phyloP scores from a whole-genome alignment of 2,113 vertebrate species.

The Ceratotherium simum region DNA sequence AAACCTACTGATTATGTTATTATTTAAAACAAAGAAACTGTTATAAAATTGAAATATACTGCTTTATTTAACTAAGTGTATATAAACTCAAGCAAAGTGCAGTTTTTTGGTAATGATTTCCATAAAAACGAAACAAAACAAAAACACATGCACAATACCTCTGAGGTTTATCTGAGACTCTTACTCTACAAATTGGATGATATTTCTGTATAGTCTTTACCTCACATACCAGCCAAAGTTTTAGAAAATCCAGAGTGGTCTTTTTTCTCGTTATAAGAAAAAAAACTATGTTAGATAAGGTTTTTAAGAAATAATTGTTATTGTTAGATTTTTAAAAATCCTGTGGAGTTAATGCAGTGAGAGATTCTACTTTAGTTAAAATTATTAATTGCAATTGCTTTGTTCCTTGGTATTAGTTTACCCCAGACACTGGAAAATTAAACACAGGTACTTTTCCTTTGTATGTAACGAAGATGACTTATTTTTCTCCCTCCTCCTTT shows the following conservation, averaged over 20 bases:
- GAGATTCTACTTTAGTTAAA: background rate
- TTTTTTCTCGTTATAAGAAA: background rate
- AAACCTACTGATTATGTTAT: background rate
- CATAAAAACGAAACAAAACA: background rate
- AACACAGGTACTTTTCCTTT: background rate
- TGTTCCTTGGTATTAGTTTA: background rate
- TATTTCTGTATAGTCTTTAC: background rate
- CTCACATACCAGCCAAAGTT: background rate
- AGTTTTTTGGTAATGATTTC: background rate
- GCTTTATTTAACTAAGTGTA: background rate
- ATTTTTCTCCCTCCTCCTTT: constrained; percentile 53
- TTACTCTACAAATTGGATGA: background rate
- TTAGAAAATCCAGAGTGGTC: background rate
- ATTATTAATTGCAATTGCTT: background rate
- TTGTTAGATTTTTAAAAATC: background rate
- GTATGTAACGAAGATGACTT: background rate
- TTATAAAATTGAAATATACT: background rate
- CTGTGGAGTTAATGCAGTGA: background rate
- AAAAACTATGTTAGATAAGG: background rate
- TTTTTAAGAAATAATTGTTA: background rate
- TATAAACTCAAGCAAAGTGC: background rate
- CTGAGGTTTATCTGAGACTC: background rate
- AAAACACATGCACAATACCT: too few relatives aligned
- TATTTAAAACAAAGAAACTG: background rate
- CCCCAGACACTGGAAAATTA: background rate